phyloP scores from a whole-genome alignment of 2,888 invertebrate species.

The Perizoma flavofasciatum region DNA sequence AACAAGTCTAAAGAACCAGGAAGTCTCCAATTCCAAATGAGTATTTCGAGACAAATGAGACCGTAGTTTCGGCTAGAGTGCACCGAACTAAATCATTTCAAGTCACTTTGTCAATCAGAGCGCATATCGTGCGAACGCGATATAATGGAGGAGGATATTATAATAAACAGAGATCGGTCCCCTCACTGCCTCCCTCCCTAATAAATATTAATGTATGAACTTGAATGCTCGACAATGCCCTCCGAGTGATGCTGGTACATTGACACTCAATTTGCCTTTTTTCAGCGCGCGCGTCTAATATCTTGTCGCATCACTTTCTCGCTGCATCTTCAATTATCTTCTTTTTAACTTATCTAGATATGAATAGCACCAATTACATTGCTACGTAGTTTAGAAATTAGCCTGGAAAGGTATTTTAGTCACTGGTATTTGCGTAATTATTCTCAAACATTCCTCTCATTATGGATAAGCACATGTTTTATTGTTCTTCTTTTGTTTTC shows the following conservation, averaged over 20 bases:
- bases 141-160: constrained; percentile 81
- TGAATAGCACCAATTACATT: background rate
- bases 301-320: constrained; percentile 42
- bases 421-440: no score
- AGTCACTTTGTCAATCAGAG: constrained; percentile 65
- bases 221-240: constrained; percentile 72
- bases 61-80: constrained; percentile 37
- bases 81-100: constrained; percentile 16
- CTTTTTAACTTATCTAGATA: constrained; percentile 18
- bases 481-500: no score
- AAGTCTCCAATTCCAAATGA: constrained; percentile 24
- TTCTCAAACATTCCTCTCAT: no score
- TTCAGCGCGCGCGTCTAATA: constrained; percentile 48
- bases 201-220: constrained; percentile 83
- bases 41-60: constrained; percentile 20
- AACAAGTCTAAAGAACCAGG: constrained; percentile 24
- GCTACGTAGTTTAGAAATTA: background rate
- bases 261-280: constrained; percentile 78
- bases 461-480: no score
- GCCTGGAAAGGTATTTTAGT: no score
- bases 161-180: constrained; percentile 81
- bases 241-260: constrained; percentile 78
- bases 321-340: constrained; percentile 25
- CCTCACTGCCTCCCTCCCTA: constrained; percentile 71
- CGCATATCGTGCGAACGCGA: constrained; percentile 79